Percentiles rank a stretch among this genome's conserved stretches.
Conservation (phyloP, 2,888 invertebrate species). For the Polylopha cassiicola region DNA sequence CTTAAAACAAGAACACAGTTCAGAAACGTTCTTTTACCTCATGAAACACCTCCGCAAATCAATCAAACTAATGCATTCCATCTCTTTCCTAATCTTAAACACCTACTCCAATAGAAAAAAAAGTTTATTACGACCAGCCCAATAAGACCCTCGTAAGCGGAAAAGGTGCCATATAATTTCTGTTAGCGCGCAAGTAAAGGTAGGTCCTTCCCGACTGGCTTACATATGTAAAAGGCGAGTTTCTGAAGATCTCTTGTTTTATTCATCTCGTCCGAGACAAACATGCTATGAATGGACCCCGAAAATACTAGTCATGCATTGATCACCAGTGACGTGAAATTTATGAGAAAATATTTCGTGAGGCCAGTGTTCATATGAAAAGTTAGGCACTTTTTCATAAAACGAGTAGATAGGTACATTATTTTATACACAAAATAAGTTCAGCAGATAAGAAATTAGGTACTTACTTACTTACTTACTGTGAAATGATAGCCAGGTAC, state of each 20-base stretch:
- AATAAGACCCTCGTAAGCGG: slow-evolving; percentile 25
- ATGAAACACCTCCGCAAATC: slow-evolving; percentile 14
- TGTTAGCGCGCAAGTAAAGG: not conserved
- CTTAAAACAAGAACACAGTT: no score
- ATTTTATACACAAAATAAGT: no score
- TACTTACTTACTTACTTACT: no score
- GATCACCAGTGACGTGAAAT: slow-evolving; percentile 40
- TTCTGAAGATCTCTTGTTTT: slow-evolving; percentile 53
- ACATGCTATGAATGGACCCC: slow-evolving; percentile 48
- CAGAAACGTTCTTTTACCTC: no score
- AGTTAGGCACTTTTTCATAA: slow-evolving; percentile 6
- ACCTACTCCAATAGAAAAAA: no score
- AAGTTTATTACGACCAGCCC: slow-evolving; percentile 36
- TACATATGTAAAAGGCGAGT: slow-evolving; percentile 43
- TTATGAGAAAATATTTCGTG: slow-evolving; percentile 43
- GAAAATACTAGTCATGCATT: slow-evolving; percentile 52
- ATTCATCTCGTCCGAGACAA: slow-evolving; percentile 60
- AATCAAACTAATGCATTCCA: slow-evolving; percentile 37
- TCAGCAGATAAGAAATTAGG: no score
- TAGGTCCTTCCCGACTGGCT: slow-evolving; percentile 8
- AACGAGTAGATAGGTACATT: no score
- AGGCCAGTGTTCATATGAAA: slow-evolving; percentile 18
- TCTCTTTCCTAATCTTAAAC: slow-evolving; percentile 40
- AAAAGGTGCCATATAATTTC: not conserved
- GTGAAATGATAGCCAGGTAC: no score